These are phyloP conservation scores for Dynastes maya DNA, from an alignment of 2,888 invertebrate genomes.

Conservation along the genomic window DNA sequence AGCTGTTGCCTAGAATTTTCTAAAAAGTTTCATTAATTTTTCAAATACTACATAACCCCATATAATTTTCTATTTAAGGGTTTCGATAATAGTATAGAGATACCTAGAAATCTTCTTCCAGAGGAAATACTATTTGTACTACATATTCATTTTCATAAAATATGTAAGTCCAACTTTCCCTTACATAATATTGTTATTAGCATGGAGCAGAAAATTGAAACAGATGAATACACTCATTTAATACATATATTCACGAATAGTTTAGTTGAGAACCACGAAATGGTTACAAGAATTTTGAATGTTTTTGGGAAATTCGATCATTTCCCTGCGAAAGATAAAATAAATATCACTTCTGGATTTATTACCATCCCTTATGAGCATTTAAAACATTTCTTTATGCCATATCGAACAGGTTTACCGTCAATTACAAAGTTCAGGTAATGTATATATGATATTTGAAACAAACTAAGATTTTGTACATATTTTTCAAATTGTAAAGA, in stretches of 20 bases:
- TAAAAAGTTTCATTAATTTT: not conserved
- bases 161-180: slow-evolving; percentile 47
- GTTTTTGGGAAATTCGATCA: slow-evolving; percentile 48
- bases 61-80: slow-evolving; percentile 49
- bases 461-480: not conserved
- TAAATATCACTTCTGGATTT: slow-evolving; percentile 11
- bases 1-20: not conserved
- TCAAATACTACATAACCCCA: not conserved
- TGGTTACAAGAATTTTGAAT: slow-evolving; percentile 49
- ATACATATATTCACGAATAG: slow-evolving; percentile 38
- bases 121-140: slow-evolving; percentile 55
- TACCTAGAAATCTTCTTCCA: slow-evolving; percentile 50
- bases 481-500: slow-evolving; percentile 7
- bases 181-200: slow-evolving; percentile 47
- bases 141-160: slow-evolving; percentile 52
- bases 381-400: slow-evolving; percentile 29
- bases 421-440: slow-evolving; percentile 38
- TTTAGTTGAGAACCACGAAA: slow-evolving; percentile 29
- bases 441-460: slow-evolving; percentile 20
- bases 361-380: slow-evolving; percentile 31
- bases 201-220: not conserved
- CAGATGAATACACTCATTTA: slow-evolving; percentile 32
- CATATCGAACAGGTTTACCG: slow-evolving; percentile 30
- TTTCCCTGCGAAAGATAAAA: slow-evolving; percentile 26
- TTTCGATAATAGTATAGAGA: slow-evolving; percentile 49